Conservation (phyloP, 2,113 vertebrate genomes). For the Elanus axillaris region DNA sequence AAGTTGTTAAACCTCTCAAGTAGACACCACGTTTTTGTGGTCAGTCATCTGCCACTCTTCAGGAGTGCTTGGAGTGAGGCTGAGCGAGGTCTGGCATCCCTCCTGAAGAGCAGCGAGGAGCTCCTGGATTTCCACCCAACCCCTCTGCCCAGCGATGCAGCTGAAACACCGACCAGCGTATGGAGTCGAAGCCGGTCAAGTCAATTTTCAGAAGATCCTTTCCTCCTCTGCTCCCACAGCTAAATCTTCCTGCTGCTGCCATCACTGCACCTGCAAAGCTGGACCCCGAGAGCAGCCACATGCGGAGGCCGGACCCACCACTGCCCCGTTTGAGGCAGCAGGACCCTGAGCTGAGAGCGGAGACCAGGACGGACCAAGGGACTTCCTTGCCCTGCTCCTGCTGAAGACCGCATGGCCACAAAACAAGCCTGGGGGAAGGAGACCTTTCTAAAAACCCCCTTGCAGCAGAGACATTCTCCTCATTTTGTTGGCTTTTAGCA, state of each 20-base stretch:
- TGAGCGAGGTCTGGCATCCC: background rate
- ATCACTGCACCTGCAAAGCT: background rate
- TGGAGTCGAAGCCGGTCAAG: background rate
- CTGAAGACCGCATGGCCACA: background rate
- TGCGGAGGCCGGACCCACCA: background rate
- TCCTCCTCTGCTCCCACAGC: background rate
- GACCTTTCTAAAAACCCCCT: background rate
- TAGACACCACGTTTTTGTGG: background rate
- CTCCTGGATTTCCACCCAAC: background rate
- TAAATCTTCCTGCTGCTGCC: background rate
- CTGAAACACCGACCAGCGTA: background rate
- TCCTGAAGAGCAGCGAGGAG: background rate
- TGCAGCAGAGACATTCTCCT: background rate
- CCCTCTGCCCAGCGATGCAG: background rate
- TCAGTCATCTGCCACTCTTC: background rate
- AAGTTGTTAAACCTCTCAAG: background rate
- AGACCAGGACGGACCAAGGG: background rate
- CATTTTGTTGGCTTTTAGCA: background rate
- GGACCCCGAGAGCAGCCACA: background rate
- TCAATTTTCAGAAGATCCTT: background rate
- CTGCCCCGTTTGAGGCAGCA: background rate
- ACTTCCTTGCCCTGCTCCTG: background rate
- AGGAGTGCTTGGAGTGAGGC: background rate
- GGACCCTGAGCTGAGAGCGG: background rate
- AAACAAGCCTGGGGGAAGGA: background rate